Evolutionary conservation across 2,113 vertebrate genomes (phyloP).

Genomic region (Psilopogon haemacephalus): DNA sequence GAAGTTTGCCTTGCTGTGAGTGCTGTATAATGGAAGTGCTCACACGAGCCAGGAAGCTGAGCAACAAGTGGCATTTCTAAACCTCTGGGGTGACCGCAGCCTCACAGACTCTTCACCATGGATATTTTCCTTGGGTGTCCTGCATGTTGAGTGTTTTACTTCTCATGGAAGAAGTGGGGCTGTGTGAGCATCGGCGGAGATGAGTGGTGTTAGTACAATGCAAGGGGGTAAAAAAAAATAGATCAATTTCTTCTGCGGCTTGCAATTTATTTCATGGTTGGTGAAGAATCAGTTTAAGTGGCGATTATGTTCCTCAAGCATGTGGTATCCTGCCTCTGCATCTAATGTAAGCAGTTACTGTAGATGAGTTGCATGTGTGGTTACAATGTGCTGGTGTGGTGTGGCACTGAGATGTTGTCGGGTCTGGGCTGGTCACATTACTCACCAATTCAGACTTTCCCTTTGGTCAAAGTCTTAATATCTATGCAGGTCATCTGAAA

Average conservation of each 20-base stretch:
- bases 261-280: constrained; percentile 40
- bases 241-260: constrained; percentile 42
- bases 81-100: constrained; percentile 4
- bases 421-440: background rate
- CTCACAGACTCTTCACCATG: background rate
- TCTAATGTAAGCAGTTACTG: constrained; percentile 39
- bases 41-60: constrained; percentile 13
- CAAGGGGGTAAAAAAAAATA: background rate
- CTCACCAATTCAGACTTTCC: constrained; percentile 22
- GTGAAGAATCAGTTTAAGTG: constrained; percentile 29
- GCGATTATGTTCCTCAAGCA: constrained; percentile 36
- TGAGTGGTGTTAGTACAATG: background rate
- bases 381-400: background rate
- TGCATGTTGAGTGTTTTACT: background rate
- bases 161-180: background rate
- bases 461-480: background rate
- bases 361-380: constrained; percentile 29
- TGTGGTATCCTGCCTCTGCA: background rate
- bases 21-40: constrained; percentile 7
- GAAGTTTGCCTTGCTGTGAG: background rate
- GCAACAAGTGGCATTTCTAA: constrained; percentile 53
- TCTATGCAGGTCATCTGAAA: background rate
- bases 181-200: background rate
- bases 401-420: constrained; percentile 14
- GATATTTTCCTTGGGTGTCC: constrained; percentile 30